These are phyloP conservation scores for Apodemus agrarius DNA, from an alignment of 2,797 vertebrate species.

Conservation along the genomic window DNA sequence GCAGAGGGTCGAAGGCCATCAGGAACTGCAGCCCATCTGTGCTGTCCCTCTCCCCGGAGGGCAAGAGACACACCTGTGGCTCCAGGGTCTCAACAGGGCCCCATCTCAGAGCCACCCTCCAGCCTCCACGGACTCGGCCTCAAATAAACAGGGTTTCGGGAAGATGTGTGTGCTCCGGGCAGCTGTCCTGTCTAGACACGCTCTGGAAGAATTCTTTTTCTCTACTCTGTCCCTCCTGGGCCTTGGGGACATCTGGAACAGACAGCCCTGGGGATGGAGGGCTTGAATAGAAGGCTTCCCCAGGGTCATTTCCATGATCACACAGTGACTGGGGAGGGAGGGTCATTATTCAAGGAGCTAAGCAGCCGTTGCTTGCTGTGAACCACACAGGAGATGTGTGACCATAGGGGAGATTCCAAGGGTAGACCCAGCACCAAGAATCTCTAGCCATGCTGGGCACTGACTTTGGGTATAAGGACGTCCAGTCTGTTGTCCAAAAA, in stretches of 20 bases:
- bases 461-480: background rate
- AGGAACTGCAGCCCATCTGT: accelerated
- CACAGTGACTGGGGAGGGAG: too few species aligned
- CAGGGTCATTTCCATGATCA: background rate
- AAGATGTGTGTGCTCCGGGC: background rate
- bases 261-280: background rate
- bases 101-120: background rate
- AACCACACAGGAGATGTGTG: background rate
- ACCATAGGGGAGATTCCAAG: background rate
- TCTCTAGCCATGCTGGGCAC: background rate
- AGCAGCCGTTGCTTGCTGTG: background rate
- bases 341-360: background rate
- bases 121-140: accelerated
- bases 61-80: accelerated
- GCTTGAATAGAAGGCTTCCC: background rate
- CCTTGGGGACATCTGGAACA: background rate
- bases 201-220: background rate
- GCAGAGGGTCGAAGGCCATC: background rate
- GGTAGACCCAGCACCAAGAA: accelerated
- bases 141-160: background rate
- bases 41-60: background rate
- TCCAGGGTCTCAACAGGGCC: background rate
- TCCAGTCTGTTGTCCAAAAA: background rate
- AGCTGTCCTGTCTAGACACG: background rate
- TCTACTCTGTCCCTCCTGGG: background rate